Percentiles rank a stretch among this genome's conserved stretches.
Evolutionary conservation across 2,797 vertebrate species (phyloP).

Genomic region (Scomberomorus guttatus): DNA sequence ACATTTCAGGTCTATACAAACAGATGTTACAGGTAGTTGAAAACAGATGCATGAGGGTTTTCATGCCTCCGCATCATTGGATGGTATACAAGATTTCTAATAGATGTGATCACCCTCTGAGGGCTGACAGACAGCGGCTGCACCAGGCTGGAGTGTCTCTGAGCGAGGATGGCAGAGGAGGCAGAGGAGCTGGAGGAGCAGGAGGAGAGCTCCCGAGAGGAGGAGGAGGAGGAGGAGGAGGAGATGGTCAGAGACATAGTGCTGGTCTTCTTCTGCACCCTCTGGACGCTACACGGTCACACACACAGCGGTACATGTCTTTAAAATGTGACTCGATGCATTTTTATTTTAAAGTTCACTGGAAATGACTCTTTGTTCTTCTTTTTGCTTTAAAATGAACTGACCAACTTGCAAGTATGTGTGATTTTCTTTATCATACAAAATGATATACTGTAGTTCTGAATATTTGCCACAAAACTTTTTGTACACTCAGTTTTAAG

Average conservation of each 20-base stretch:
- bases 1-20: not conserved
- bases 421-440: not conserved
- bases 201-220: slow-evolving; percentile 72
- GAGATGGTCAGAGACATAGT: slow-evolving; percentile 87
- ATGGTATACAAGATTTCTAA: not conserved
- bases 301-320: not conserved
- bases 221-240: slow-evolving; percentile 76
- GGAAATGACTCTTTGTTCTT: too few relatives aligned
- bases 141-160: slow-evolving; percentile 82
- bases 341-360: not conserved
- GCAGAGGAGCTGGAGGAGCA: slow-evolving; percentile 62
- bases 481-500: not conserved
- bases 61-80: not conserved
- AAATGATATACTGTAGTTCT: not conserved
- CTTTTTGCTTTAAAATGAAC: too few relatives aligned
- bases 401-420: too few relatives aligned
- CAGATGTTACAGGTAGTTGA: not conserved
- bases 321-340: not conserved
- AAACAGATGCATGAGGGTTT: not conserved
- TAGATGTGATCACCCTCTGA: slow-evolving; percentile 70
- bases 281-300: slow-evolving; percentile 66
- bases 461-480: not conserved
- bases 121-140: slow-evolving; percentile 78
- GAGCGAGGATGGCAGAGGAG: slow-evolving; percentile 63
- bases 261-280: slow-evolving; percentile 86